A percentile compares a stretch with the other conserved stretches of the same genome.
These are phyloP conservation scores for Chaetogeoica ovagalla DNA, from an alignment of 2,888 invertebrate species.

Conservation along the genomic window DNA sequence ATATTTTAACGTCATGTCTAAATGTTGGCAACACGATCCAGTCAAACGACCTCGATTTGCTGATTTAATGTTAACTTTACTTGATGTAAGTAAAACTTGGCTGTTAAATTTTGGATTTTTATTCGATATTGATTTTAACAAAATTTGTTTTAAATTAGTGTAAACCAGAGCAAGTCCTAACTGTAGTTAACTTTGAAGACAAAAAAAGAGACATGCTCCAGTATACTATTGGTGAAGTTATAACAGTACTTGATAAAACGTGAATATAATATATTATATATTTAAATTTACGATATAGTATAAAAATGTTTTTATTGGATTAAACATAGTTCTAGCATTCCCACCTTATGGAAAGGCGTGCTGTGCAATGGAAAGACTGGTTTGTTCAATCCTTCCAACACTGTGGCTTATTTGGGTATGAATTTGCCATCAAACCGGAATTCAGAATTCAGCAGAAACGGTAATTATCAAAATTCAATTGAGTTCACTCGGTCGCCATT, in stretches of 20 bases:
- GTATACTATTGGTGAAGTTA: slow-evolving; percentile 85
- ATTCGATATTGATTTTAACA: slow-evolving; percentile 21
- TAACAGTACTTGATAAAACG: slow-evolving; percentile 86
- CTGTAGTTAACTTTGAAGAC: slow-evolving; percentile 67
- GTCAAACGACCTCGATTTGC: slow-evolving; percentile 85
- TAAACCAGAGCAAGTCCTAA: slow-evolving; percentile 90
- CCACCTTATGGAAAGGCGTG: slow-evolving; percentile 84
- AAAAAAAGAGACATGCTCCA: slow-evolving; percentile 71
- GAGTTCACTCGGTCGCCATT: neutral
- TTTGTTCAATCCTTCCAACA: slow-evolving; percentile 84
- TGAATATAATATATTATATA: slow-evolving; percentile 60
- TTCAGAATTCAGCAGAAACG: slow-evolving; percentile 62
- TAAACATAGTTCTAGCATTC: slow-evolving; percentile 58
- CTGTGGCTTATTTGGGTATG: slow-evolving; percentile 83
- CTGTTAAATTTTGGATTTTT: neutral
- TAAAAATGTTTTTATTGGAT: neutral
- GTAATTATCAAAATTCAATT: slow-evolving; percentile 55
- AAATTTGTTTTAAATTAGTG: slow-evolving; percentile 61
- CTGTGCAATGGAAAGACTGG: slow-evolving; percentile 89
- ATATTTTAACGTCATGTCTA: slow-evolving; percentile 87
- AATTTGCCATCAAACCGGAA: slow-evolving; percentile 69
- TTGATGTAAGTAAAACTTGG: slow-evolving; percentile 64
- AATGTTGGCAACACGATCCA: slow-evolving; percentile 96
- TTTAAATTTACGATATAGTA: slow-evolving; percentile 37
- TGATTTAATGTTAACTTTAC: slow-evolving; percentile 76